These are phyloP conservation scores for Anorthoa munda DNA, from an alignment of 2,888 invertebrate species.

Conservation along the genomic window DNA sequence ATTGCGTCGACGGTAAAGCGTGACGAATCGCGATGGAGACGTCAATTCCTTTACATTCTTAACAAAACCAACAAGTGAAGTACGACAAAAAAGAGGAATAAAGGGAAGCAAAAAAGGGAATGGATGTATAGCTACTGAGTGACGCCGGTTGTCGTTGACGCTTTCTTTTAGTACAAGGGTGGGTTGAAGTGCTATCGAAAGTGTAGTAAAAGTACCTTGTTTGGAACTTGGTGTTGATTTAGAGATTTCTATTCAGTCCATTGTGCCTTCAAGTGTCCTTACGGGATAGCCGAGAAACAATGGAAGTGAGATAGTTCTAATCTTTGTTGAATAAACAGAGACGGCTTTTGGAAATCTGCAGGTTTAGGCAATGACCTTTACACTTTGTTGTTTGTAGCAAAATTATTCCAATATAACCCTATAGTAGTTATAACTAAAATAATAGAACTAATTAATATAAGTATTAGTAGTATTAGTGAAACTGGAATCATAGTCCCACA, in stretches of 20 bases:
- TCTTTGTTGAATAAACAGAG: slow-evolving; percentile 12
- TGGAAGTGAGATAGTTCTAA: slow-evolving; percentile 27
- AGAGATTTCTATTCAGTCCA: slow-evolving; percentile 40
- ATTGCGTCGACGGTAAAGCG: slow-evolving; percentile 83
- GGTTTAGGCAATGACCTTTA: neutral
- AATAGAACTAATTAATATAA: neutral
- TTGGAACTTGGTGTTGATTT: slow-evolving; percentile 55
- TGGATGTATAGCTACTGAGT: slow-evolving; percentile 66
- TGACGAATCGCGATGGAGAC: slow-evolving; percentile 87
- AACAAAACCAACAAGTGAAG: slow-evolving; percentile 89
- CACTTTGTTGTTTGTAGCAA: neutral
- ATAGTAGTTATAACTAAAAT: neutral
- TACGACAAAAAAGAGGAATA: slow-evolving; percentile 75
- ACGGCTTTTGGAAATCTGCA: neutral
- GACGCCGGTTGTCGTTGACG: slow-evolving; percentile 68
- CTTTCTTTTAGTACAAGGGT: slow-evolving; percentile 62
- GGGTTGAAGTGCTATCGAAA: slow-evolving; percentile 58
- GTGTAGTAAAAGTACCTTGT: slow-evolving; percentile 55
- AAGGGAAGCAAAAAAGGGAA: slow-evolving; percentile 68
- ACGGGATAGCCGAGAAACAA: slow-evolving; percentile 33
- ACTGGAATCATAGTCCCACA: neutral
- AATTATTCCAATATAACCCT: neutral
- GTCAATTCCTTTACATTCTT: slow-evolving; percentile 86
- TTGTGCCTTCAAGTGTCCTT: slow-evolving; percentile 45
- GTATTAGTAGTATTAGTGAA: neutral